phyloP scores from a whole-genome alignment of 2,888 invertebrate genomes.

The Archaeoteleia sp. region DNA sequence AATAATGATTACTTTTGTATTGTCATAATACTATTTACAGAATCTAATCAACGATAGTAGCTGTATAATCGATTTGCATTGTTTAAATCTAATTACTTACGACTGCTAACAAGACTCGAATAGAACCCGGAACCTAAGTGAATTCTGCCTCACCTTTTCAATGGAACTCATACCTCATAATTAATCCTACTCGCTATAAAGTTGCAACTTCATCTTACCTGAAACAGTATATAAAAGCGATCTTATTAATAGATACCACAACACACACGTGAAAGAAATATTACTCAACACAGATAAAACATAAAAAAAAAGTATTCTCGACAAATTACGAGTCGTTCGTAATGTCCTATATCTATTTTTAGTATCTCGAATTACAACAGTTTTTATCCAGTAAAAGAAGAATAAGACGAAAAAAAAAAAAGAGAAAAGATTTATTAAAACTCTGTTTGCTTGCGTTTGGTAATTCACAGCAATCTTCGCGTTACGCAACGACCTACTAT shows the following conservation, averaged over 20 bases:
- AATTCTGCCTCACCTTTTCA: conserved; percentile 8
- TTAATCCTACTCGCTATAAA: background rate
- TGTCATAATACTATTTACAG: too few species aligned
- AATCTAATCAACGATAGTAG: too few species aligned
- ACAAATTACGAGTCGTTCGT: too few species aligned
- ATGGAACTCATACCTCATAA: conserved; percentile 7
- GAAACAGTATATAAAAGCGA: conserved; percentile 35
- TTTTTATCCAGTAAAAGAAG: too few species aligned
- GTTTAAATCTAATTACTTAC: too few species aligned
- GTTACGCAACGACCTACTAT: conserved; percentile 48
- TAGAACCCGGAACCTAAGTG: background rate
- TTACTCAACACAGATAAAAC: conserved; percentile 9
- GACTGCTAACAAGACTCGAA: conserved; percentile 9
- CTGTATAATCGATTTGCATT: too few species aligned
- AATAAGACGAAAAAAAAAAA: too few species aligned
- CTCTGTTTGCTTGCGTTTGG: conserved; percentile 53
- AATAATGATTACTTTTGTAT: too few species aligned
- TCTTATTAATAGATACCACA: conserved; percentile 21
- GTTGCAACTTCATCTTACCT: conserved; percentile 26
- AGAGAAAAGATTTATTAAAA: conserved; percentile 16
- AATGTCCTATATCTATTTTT: too few species aligned
- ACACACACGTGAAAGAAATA: conserved; percentile 4
- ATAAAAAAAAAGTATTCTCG: background rate
- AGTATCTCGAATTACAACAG: too few species aligned
- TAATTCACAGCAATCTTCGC: conserved; percentile 49